Evolutionary conservation across 2,888 invertebrate genomes (phyloP).

Genomic region (Pyrgus malvae): DNA sequence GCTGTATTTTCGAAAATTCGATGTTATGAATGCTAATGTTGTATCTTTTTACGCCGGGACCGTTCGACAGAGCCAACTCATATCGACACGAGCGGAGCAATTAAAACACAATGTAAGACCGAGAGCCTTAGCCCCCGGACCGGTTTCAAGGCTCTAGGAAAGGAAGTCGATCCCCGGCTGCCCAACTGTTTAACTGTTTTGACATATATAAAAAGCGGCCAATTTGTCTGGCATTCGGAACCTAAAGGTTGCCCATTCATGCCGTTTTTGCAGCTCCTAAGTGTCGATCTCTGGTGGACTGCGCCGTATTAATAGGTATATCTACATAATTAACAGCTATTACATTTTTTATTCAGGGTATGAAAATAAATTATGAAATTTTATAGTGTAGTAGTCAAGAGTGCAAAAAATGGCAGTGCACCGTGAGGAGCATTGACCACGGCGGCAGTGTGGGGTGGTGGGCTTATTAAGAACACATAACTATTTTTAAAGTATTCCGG

Average conservation of each 20-base stretch:
- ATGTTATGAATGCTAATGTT: conserved; percentile 18
- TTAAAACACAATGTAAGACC: conserved; percentile 3
- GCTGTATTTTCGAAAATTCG: conserved; percentile 18
- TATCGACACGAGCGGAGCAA: neutral
- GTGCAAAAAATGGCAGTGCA: neutral
- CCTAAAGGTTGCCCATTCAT: conserved; percentile 7
- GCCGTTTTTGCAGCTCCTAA: neutral
- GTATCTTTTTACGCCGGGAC: conserved; percentile 15
- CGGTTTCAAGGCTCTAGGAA: conserved; percentile 33
- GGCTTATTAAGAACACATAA: neutral
- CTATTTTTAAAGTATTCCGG: too few species aligned
- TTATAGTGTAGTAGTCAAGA: neutral
- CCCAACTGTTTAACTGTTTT: conserved; percentile 9
- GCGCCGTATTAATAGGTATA: too few species aligned
- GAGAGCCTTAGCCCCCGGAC: conserved; percentile 31
- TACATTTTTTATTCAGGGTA: neutral
- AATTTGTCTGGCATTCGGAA: conserved; percentile 8
- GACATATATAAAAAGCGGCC: conserved; percentile 14
- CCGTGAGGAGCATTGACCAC: neutral
- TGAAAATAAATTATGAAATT: neutral
- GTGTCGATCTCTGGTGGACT: neutral
- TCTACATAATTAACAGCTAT: too few species aligned
- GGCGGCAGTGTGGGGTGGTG: too few species aligned
- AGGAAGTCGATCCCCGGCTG: conserved; percentile 12
- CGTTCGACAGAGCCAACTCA: conserved; percentile 2